Conservation (phyloP, 2,888 invertebrate genomes). For the Coecobrya sp. region DNA sequence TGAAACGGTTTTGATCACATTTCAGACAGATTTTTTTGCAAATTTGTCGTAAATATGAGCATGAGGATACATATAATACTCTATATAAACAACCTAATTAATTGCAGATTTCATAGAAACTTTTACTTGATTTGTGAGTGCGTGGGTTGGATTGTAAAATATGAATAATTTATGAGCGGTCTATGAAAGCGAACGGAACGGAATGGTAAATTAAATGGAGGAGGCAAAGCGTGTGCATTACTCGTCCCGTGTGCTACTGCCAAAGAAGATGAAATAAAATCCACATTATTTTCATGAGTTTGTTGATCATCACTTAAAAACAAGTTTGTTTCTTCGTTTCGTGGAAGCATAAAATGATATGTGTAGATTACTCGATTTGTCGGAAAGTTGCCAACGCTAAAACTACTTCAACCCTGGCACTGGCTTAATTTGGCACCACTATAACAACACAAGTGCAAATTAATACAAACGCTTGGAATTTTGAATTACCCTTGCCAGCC, state of each 20-base stretch:
- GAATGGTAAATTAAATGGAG: neutral
- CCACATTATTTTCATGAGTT: neutral
- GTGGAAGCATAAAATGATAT: slow-evolving; percentile 1
- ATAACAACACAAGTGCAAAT: neutral
- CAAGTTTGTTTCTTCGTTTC: neutral
- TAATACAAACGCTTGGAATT: neutral
- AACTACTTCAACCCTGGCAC: neutral
- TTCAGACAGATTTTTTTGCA: neutral
- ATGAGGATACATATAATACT: neutral
- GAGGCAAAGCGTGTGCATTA: neutral
- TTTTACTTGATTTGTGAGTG: neutral
- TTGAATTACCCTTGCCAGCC: neutral
- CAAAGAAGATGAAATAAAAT: slow-evolving; percentile 26
- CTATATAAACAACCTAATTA: neutral
- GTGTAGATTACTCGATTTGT: neutral
- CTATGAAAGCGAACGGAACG: neutral
- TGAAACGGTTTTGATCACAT: neutral
- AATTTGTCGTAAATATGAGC: neutral
- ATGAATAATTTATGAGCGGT: slow-evolving; percentile 31
- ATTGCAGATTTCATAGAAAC: neutral
- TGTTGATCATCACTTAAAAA: neutral
- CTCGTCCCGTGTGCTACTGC: neutral
- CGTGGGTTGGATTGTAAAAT: slow-evolving; percentile 18
- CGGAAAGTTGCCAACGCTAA: slow-evolving; percentile 40
- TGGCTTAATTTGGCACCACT: slow-evolving; percentile 40